phyloP scores from a whole-genome alignment of 2,797 vertebrate species.

The Agapornis canus region DNA sequence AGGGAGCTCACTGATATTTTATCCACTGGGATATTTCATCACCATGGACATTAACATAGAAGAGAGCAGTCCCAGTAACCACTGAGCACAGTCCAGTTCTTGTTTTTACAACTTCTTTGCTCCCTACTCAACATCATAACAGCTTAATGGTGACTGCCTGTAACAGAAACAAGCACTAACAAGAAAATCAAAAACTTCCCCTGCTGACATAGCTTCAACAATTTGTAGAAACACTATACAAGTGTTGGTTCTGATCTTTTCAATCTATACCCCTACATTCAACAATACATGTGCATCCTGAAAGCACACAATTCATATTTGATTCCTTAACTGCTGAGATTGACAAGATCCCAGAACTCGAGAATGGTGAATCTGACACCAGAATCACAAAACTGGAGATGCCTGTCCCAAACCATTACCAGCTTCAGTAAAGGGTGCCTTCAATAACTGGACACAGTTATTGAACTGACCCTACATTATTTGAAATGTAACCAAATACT shows the following conservation, averaged over 20 bases:
- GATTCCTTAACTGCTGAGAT: neutral
- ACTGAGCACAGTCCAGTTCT: neutral
- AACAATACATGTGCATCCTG: neutral
- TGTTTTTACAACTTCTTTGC: neutral
- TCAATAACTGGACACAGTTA: neutral
- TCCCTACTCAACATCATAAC: neutral
- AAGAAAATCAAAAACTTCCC: neutral
- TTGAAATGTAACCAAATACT: neutral
- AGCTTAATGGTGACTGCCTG: neutral
- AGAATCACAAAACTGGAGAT: neutral
- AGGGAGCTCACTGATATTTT: neutral
- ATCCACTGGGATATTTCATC: neutral
- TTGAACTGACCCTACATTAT: neutral
- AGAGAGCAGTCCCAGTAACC: neutral
- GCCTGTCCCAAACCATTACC: neutral
- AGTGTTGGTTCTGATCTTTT: neutral
- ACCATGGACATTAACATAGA: neutral
- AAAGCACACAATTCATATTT: neutral
- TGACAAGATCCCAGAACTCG: neutral
- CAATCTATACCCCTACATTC: neutral
- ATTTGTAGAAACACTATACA: neutral
- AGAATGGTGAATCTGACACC: neutral
- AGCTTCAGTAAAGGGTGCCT: neutral
- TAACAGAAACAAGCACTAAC: neutral
- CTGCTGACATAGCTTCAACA: neutral